Conservation (phyloP, 2,797 vertebrate species). For the Chlorospingus semifuscus region DNA sequence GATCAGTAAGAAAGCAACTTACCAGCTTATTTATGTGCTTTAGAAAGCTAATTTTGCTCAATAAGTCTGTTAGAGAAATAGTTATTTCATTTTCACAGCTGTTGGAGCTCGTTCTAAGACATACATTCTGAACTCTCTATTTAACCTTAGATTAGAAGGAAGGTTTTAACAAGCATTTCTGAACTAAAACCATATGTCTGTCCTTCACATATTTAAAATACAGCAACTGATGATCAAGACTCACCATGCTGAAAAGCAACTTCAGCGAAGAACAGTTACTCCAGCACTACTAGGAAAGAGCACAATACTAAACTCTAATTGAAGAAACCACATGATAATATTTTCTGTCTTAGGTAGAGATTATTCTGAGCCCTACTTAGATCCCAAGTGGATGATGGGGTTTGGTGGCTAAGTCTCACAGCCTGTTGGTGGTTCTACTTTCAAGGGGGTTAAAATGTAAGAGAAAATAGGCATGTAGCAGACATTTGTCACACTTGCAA, state of each 20-base stretch:
- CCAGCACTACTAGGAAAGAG: background rate
- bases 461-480: background rate
- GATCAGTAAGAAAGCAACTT: background rate
- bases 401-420: background rate
- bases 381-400: background rate
- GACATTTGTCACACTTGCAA: background rate
- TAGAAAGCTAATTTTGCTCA: background rate
- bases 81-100: background rate
- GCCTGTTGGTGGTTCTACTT: background rate
- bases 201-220: background rate
- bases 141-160: constrained; percentile 11
- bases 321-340: background rate
- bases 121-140: background rate
- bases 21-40: background rate
- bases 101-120: background rate
- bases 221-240: background rate
- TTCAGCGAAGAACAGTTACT: background rate
- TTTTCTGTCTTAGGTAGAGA: background rate
- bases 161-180: constrained; percentile 4
- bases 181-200: background rate
- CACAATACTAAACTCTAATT: background rate
- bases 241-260: background rate
- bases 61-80: background rate
- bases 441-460: background rate
- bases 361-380: background rate